Evolutionary conservation across 92 coral and sea anemone genomes (phyloP).

Genomic region (Palythoa grandis): DNA sequence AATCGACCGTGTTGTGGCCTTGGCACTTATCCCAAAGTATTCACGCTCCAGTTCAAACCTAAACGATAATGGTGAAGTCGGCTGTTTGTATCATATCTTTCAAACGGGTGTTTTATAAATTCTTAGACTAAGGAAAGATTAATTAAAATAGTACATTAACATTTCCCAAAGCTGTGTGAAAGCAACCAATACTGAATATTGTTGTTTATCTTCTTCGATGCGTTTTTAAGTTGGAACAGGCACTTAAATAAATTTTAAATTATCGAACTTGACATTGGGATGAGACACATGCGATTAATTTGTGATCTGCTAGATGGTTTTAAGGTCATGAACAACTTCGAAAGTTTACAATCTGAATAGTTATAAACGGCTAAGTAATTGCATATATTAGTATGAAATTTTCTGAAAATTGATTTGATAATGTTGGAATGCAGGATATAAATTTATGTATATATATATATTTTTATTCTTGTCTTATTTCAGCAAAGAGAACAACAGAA

Average conservation of each 20-base stretch:
- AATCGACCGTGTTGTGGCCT: neutral
- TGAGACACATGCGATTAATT: neutral
- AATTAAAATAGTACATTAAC: neutral
- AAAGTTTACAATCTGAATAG: neutral
- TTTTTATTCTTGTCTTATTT: neutral
- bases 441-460: neutral
- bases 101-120: neutral
- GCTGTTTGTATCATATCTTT: neutral
- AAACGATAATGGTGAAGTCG: neutral
- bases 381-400: too few species aligned
- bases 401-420: too few species aligned
- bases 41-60: neutral
- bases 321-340: neutral
- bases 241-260: neutral
- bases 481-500: constrained; percentile 43
- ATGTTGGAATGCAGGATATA: neutral
- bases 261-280: neutral
- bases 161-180: neutral
- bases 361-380: neutral
- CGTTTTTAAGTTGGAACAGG: neutral
- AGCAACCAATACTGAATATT: neutral
- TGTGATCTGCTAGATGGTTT: neutral
- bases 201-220: neutral
- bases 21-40: neutral
- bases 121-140: neutral